Evolutionary conservation across 2,888 invertebrate genomes (phyloP).

Genomic region (Hetaerina titia): DNA sequence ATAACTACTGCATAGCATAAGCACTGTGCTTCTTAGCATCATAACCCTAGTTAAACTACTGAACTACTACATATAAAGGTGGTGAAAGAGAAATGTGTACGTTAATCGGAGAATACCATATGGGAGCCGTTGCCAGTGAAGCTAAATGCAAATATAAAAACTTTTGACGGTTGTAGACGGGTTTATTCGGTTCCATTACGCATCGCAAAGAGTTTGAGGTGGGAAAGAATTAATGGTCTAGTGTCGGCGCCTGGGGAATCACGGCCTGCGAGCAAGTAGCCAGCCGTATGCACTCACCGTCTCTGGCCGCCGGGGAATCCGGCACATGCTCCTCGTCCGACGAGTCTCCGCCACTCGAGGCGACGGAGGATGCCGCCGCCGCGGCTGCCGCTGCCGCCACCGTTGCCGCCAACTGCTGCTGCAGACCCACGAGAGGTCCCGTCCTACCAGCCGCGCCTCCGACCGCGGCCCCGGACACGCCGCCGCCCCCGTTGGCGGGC

Average conservation of each 20-base stretch:
- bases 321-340: constrained; percentile 18
- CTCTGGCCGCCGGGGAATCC: constrained; percentile 49
- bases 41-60: too few relatives aligned
- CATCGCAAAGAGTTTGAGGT: neutral
- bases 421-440: neutral
- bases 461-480: neutral
- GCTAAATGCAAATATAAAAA: too few relatives aligned
- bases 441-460: neutral
- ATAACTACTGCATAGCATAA: too few relatives aligned
- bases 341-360: constrained; percentile 14
- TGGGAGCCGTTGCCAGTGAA: too few relatives aligned
- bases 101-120: too few relatives aligned
- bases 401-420: constrained; percentile 18
- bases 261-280: neutral
- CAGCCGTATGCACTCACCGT: constrained; percentile 36
- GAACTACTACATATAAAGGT: too few relatives aligned
- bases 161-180: too few relatives aligned
- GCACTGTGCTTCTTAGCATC: too few relatives aligned
- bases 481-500: neutral
- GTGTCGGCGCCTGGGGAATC: neutral
- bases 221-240: neutral
- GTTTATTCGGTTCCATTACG: too few relatives aligned
- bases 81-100: too few relatives aligned
- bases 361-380: neutral
- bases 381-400: constrained; percentile 22